Conservation (phyloP, 1,140 invertebrate species). For the Drosophila virilis region DNA sequence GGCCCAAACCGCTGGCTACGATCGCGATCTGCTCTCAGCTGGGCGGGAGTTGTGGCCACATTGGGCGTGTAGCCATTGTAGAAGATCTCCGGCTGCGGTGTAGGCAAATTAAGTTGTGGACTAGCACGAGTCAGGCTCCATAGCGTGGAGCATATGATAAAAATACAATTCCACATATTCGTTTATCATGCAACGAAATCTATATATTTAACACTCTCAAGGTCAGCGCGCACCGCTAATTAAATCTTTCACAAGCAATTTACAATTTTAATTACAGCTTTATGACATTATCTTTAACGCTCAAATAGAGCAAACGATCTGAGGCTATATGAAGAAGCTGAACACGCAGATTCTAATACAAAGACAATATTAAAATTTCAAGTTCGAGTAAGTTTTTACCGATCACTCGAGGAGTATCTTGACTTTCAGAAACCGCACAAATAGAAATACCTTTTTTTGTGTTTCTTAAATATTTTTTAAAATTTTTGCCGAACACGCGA, state of each 20-base stretch:
- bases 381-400: background rate
- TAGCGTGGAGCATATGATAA: constrained; percentile 31
- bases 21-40: constrained; percentile 68
- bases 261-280: constrained; percentile 60
- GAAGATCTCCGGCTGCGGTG: constrained; percentile 71
- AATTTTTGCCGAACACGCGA: background rate
- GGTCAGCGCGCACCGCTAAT: constrained; percentile 53
- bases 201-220: constrained; percentile 63
- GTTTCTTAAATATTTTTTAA: background rate
- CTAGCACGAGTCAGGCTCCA: constrained; percentile 33
- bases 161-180: constrained; percentile 49
- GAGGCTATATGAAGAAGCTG: background rate
- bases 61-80: constrained; percentile 78
- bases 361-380: background rate
- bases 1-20: constrained; percentile 78
- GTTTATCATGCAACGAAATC: constrained; percentile 59
- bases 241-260: constrained; percentile 77
- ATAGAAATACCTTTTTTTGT: no score
- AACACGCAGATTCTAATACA: background rate
- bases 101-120: constrained; percentile 86
- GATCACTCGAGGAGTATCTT: no score
- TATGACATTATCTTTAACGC: constrained; percentile 32
- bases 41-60: constrained; percentile 70
- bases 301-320: constrained; percentile 16
- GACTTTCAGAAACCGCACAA: no score